Conservation (phyloP, 1,140 invertebrate species). For the Zaprionus capensis region DNA sequence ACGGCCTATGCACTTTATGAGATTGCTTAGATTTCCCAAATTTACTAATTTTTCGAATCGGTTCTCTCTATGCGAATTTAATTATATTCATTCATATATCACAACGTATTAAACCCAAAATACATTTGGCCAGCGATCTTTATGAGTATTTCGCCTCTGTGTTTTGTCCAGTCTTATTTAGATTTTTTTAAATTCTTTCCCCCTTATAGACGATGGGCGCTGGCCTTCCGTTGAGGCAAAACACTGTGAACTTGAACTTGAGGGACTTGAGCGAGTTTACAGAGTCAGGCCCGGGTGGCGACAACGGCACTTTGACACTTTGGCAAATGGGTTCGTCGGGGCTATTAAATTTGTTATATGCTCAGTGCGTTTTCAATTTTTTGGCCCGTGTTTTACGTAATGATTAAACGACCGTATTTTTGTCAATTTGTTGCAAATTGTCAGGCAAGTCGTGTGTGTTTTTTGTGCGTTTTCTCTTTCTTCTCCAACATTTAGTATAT, state of each 20-base stretch:
- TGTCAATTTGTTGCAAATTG: slow-evolving; percentile 82
- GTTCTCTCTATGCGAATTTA: slow-evolving; percentile 42
- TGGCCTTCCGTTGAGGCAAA: neutral
- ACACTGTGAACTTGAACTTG: slow-evolving; percentile 73
- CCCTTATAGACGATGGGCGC: slow-evolving; percentile 18
- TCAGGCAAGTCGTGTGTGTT: slow-evolving; percentile 49
- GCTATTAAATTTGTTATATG: slow-evolving; percentile 51
- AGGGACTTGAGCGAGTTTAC: slow-evolving; percentile 48
- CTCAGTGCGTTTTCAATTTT: slow-evolving; percentile 18
- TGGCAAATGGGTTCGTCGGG: slow-evolving; percentile 53
- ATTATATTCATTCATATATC: slow-evolving; percentile 65
- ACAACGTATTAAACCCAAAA: slow-evolving; percentile 57
- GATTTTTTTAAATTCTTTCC: neutral
- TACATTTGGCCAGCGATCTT: slow-evolving; percentile 44
- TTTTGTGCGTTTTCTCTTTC: slow-evolving; percentile 30
- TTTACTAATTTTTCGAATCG: neutral
- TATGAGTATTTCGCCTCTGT: slow-evolving; percentile 21
- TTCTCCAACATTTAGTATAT: slow-evolving; percentile 61
- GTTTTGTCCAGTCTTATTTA: slow-evolving; percentile 13
- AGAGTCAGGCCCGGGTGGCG: slow-evolving; percentile 30
- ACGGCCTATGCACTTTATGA: neutral
- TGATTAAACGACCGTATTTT: slow-evolving; percentile 80
- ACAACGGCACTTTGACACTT: slow-evolving; percentile 69
- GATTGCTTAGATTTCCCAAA: neutral
- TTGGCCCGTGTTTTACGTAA: slow-evolving; percentile 69